Conservation (phyloP, 1,140 invertebrate species). For the Chrysoperla carnea region DNA sequence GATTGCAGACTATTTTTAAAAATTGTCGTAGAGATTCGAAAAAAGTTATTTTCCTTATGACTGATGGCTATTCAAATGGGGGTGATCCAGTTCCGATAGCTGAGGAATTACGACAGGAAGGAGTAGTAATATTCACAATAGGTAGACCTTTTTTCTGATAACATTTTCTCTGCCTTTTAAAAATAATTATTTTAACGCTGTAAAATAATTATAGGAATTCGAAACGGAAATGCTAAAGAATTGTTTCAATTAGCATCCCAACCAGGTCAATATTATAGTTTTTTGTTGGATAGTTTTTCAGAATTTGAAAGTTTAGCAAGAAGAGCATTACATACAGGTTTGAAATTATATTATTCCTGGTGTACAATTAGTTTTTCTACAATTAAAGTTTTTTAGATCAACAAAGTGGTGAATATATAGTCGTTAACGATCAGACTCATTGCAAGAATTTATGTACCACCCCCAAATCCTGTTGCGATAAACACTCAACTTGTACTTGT, state of each 20-base stretch:
- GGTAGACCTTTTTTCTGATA: conserved; percentile 22
- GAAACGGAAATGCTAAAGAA: conserved; percentile 46
- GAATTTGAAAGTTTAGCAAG: conserved; percentile 53
- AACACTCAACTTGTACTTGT: conserved; percentile 39
- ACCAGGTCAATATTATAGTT: conserved; percentile 44
- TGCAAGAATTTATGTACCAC: conserved; percentile 35
- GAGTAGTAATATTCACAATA: conserved; percentile 45
- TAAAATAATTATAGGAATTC: conserved; percentile 28
- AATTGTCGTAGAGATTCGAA: conserved; percentile 27
- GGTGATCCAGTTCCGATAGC: conserved; percentile 44
- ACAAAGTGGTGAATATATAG: conserved; percentile 35
- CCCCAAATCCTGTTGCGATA: conserved; percentile 31
- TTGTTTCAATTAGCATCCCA: conserved; percentile 44
- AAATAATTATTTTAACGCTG: too few relatives aligned
- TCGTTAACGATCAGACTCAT: conserved; percentile 23
- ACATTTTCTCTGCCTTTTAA: too few relatives aligned
- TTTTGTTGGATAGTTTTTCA: conserved; percentile 48
- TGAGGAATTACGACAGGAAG: conserved; percentile 27
- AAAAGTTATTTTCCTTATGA: conserved; percentile 48
- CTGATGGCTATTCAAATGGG: conserved; percentile 57
- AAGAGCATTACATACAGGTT: conserved; percentile 48
- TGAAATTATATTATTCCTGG: conserved; percentile 4
- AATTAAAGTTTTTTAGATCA: conserved; percentile 30
- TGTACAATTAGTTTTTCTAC: neutral
- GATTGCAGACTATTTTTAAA: conserved; percentile 35